Evolutionary conservation across 2,797 vertebrate species (phyloP), one percentile per base, ranked within the genome.

Genomic region (Fringilla coelebs): DNA sequence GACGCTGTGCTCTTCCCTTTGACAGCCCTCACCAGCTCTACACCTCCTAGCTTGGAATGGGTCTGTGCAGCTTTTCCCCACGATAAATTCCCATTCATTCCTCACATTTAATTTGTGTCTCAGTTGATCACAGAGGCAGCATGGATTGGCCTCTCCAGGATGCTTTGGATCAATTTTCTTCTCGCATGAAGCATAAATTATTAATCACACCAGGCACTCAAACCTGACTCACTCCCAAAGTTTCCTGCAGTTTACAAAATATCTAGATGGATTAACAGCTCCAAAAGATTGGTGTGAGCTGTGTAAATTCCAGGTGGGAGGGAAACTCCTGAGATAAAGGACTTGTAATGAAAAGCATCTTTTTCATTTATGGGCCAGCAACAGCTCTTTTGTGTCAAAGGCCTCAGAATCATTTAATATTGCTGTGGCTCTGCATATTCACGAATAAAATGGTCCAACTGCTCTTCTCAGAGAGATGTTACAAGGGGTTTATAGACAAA

Each of bases 141-240:
- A 55, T 86, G 88, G 89, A 88, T 89, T 89, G 89, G 88, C 83
- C 88, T 96, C 95, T 89, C 94, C 91, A 94, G 88, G 85, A 94
- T 29, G 54, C 74, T 90, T 88, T 10, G 92, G 88, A 94, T 94
- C 96, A 95, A 93, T 96, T 95, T 91, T 86, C 77, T 81, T 67
- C 76, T 77, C 28, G 9, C 52, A 12, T 6, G 67, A 79, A 96
- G 19, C 51, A 74, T 90, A 46, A 94, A 96, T 91, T 90, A 94
- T 96, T 93, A 71, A 95, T 49, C 20, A 52, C 49, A 24, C 16
- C 66, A 36, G 62, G 14, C 91, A 49, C 36, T 76, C 63, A n/a
- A 49, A 76, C 67, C 25, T 1, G 5, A 67, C 60, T 66, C 2
- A 0, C 10, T 91, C 57, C 25, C 17, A 6, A 63, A 87, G 63